Base-by-base conservation (phyloP, 1,140 invertebrate genomes). In the Drosophila parvula region DNA sequence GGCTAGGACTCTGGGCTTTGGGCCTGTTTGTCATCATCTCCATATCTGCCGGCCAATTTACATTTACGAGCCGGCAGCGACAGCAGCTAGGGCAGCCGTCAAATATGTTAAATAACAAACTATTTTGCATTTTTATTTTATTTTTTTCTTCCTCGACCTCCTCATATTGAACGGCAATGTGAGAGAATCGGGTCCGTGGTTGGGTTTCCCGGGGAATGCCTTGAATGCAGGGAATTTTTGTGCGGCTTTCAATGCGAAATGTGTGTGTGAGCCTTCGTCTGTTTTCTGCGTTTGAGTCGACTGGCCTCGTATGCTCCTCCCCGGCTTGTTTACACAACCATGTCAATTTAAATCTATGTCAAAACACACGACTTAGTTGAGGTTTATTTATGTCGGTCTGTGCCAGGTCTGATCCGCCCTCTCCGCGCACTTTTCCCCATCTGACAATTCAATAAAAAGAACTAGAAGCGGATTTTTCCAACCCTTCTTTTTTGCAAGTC, bases 321-420 rank as follows among this genome's bases (percentile, higher is more conserved):
- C 78, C 59, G 38, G 38, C 14, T 56, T 84, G 84, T 88, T 88
- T 83, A 79, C 80, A 78, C 64, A 84, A 65, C 47, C 74, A 88
- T 84, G 83, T 89, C 83, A 88, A 88, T 88, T 88, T 89, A 88
- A 88, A 88, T 88, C 84, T 89, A 88, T 88, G 83, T 89, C 83
- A 88, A 88, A 88, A 88, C 84, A 86, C 84, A 86, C 83, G 79
- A 78, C 83, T 86, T 88, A 88, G 79, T 86, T 86, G 84, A 86
- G 83, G 83, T 86, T 86, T 86, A 86, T 86, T 86, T 88, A 89
- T 86, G 83, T 78, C 71, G 83, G 83, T 80, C 69, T 67, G 65
- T 14, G 36, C 41, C 48, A 12, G 18, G 34, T 45, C 41, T 58
- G 43, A 50, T 30, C 48, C 51, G 22, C 38, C 62, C 53, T 5